Evolutionary conservation across 2,888 invertebrate genomes (phyloP), one percentile per base, ranked within the genome.

Genomic region (Cantharis rufa): DNA sequence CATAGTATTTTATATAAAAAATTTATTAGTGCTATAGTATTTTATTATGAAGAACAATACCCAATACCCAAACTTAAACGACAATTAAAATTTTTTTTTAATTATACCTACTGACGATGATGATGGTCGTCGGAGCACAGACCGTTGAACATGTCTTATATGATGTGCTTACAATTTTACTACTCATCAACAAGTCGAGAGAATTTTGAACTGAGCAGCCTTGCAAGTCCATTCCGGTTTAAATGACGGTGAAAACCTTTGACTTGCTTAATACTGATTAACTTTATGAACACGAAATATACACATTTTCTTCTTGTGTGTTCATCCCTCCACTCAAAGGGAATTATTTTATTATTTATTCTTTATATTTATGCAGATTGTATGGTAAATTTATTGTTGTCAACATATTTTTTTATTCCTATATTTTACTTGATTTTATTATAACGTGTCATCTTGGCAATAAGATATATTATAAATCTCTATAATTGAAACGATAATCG

Each of bases 131-230:
- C 69, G 64, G 21, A 72, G 32, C 32, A 76, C 66, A 73, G 76
- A 70, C 70, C 76, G 76, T 16, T 76, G 76, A 70, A 48, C 73
- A 73, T 73, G 76, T 76, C 76, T 73, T 73, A 76, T 70, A 62
- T 73, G 70, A 71, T 76, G 73, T 73, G 72, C 70, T 66, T 62
- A 62, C 32, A 68, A 70, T 73, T 76, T n/a, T 28, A 70, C 66
- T 70, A 18, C 24, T 62, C 73, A 76, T 73, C 73, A 64, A 73
- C 28, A 71, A 70, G 70, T 73, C 70, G 61, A 63, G 64, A 70
- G 48, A 48, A 48, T 48, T 70, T 32, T 72, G 18, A 21, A 63
- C 68, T 75, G 66, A 72, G 72, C 72, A 72, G 69, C 62, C 76
- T 76, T 72, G 62, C 28, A 32, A 72, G 32, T 48, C 24, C 69